Evolutionary conservation across 2,113 vertebrate species (phyloP), one percentile per base, ranked within the genome.

Genomic region (Machaerirhynchus nigripectus): DNA sequence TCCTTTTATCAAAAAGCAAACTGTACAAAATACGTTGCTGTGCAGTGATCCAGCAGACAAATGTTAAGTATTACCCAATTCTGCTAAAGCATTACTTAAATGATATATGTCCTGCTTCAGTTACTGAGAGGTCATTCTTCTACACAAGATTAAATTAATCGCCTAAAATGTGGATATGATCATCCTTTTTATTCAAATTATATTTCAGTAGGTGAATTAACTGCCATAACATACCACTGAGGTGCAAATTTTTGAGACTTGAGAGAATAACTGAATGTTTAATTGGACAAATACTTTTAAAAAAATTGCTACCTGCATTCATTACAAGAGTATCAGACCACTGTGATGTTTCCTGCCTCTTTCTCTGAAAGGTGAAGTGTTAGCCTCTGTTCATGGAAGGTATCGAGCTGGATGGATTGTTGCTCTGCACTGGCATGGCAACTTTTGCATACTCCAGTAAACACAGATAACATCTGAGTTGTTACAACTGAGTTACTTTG

Each of bases 11-110:
- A 80, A 69, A 89, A 91, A 81, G 40, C 56, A 84, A 91, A 79
- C 56, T 35, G 28, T 35, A 78, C 65, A 77, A 79, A 91, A 87
- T 68, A 65, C 21, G 71, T 15, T 67, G 49, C 82, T 94, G 84
- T 64, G 40, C 84, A 96, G 59, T 76, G 88, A 92, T 65, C 92
- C 85, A 84, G 74, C 57, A 95, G 69, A 87, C 27, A 84, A 84
- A 59, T n/a, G 31, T 61, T 67, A 87, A 87, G 47, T 57, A 64
- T 44, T 55, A 68, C 11, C 37, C 35, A 78, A 44, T 79, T 75
- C 47, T 71, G 28, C 53, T 60, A 82, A 84, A 84, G 84, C 3
- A 3, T 86, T 95, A 79, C 49, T 87, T 87, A 73, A 91, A 89
- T 71, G 19, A 87, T 84, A 0, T 20, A 69, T 56, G 37, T 80